These are phyloP conservation scores for Machaerirhynchus nigripectus DNA, from an alignment of 2,113 vertebrate species.

Conservation along the genomic window DNA sequence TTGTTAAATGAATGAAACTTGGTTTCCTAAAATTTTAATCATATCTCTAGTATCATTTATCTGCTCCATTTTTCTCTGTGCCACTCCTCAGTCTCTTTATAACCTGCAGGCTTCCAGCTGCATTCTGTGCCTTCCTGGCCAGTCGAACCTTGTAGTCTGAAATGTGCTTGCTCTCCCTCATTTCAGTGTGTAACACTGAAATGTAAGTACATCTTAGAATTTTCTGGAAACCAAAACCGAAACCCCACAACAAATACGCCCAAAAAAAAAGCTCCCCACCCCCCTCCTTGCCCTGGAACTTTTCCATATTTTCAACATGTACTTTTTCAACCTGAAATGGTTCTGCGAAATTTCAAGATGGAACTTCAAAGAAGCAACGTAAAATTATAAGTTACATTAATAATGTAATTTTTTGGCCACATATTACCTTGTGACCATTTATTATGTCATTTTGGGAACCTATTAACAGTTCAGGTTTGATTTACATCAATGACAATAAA, in stretches of 20 bases:
- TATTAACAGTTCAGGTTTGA: not conserved
- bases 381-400: not conserved
- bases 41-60: not conserved
- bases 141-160: not conserved
- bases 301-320: not conserved
- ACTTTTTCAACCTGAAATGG: not conserved
- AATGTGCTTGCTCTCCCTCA: not conserved
- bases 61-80: not conserved
- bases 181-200: not conserved
- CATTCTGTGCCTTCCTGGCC: not conserved
- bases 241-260: not conserved
- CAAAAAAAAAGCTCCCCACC: rapidly evolving
- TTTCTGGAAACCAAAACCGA: not conserved
- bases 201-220: not conserved
- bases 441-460: not conserved
- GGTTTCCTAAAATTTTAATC: not conserved
- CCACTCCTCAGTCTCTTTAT: not conserved
- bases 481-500: not conserved
- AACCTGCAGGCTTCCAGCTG: not conserved
- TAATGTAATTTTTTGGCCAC: not conserved
- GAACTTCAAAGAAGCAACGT: not conserved
- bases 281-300: rapidly evolving
- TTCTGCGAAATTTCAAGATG: not conserved
- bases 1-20: not conserved
- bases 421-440: not conserved